These are phyloP conservation scores for Otolemur crassicaudatus DNA, from an alignment of 2,797 vertebrate genomes.

Conservation along the genomic window DNA sequence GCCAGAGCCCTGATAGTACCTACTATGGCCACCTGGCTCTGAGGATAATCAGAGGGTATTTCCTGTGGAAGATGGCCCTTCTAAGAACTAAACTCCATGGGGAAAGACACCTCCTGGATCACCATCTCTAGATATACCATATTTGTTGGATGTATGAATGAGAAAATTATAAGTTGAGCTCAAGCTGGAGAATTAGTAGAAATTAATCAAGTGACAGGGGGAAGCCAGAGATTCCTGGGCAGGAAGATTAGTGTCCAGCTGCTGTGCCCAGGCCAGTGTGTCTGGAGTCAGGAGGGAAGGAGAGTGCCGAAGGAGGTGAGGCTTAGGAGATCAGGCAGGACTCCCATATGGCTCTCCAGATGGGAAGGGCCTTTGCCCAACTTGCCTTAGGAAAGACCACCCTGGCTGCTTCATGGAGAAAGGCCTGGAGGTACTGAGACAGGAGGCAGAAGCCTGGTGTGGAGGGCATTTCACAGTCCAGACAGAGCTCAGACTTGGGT, in stretches of 20 bases:
- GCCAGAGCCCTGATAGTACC: rapidly evolving
- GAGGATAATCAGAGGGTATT: background rate
- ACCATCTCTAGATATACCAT: background rate
- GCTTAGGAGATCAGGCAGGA: background rate
- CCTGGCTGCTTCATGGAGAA: background rate
- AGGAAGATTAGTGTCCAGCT: too few species aligned
- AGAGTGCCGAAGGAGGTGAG: background rate
- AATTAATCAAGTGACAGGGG: background rate
- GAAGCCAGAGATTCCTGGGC: rapidly evolving
- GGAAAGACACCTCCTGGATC: background rate
- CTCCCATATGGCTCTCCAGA: background rate
- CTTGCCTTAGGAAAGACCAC: background rate
- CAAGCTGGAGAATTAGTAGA: background rate
- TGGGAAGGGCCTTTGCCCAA: too few species aligned
- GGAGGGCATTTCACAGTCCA: rapidly evolving
- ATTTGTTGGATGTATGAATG: background rate
- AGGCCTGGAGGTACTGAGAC: background rate
- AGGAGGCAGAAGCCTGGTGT: background rate
- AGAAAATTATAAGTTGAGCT: background rate
- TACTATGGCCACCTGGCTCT: background rate
- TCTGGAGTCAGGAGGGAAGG: background rate
- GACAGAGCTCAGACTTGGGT: background rate
- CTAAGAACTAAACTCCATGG: background rate
- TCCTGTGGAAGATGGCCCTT: rapidly evolving
- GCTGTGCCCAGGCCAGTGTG: background rate